phyloP scores from a whole-genome alignment of 1,140 invertebrate genomes.

The Lepidurus couesii region DNA sequence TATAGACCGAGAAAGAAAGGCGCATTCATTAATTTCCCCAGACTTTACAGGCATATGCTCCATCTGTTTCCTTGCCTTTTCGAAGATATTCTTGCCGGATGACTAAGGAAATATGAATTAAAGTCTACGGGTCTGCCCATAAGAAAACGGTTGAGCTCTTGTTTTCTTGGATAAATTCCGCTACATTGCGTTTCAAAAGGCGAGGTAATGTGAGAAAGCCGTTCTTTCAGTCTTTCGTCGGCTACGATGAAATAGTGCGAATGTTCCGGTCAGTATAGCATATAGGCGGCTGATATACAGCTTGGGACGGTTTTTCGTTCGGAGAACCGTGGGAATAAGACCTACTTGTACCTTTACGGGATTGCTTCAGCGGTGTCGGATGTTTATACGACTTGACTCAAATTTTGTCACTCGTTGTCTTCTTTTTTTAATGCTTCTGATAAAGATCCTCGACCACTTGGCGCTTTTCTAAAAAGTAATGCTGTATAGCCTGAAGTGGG shows the following conservation, averaged over 20 bases:
- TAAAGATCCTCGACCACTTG: background rate
- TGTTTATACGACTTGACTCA: constrained; percentile 14
- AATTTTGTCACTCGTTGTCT: background rate
- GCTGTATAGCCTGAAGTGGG: background rate
- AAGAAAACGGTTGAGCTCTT: background rate
- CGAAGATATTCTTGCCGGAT: no score
- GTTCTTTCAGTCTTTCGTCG: background rate
- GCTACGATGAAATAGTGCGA: background rate
- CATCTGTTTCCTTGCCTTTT: no score
- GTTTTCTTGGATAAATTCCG: background rate
- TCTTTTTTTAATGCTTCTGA: background rate
- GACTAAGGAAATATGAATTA: no score
- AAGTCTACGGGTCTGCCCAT: background rate
- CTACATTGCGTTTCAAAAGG: background rate
- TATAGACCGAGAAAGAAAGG: background rate
- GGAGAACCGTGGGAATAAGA: background rate
- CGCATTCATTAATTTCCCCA: no score
- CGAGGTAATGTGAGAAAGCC: background rate
- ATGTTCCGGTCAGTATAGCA: background rate
- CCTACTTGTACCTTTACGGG: background rate
- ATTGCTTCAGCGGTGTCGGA: background rate
- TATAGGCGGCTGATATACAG: background rate
- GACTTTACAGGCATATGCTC: no score
- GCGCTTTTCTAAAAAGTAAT: background rate
- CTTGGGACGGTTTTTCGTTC: background rate